Conservation (phyloP, 2,888 invertebrate genomes). For the Drosophila helvetica region DNA sequence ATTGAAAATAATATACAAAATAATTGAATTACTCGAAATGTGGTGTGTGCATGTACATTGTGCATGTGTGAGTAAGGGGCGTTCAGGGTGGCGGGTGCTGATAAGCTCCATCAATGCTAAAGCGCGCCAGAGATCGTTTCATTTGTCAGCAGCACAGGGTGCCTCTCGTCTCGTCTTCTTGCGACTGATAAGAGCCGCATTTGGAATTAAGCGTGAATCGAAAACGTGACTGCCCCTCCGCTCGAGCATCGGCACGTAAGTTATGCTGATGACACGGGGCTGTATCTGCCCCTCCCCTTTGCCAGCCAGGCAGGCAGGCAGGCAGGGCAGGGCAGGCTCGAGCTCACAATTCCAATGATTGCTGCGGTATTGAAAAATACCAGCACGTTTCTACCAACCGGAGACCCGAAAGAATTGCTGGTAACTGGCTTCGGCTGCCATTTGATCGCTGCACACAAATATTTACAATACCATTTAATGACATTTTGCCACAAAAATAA, state of each 20-base stretch:
- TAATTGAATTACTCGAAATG: conserved; percentile 76
- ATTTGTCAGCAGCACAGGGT: neutral
- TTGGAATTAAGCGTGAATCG: conserved; percentile 57
- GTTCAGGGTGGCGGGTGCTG: conserved; percentile 43
- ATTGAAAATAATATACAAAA: conserved; percentile 77
- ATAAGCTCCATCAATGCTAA: conserved; percentile 45
- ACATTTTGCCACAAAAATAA: conserved; percentile 55
- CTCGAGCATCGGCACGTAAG: conserved; percentile 80
- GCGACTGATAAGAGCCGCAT: conserved; percentile 42
- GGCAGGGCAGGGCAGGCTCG: conserved; percentile 21
- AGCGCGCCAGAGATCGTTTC: conserved; percentile 5
- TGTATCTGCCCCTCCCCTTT: conserved; percentile 14
- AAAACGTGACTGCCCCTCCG: conserved; percentile 81
- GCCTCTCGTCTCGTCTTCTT: neutral
- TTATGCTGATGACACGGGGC: conserved; percentile 60
- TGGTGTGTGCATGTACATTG: conserved; percentile 17
- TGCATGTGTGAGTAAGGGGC: conserved; percentile 39
- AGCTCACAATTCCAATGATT: conserved; percentile 47
- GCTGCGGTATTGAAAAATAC: conserved; percentile 65
- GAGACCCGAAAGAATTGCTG: conserved; percentile 42
- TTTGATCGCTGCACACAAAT: conserved; percentile 68
- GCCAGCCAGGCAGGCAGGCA: conserved; percentile 38
- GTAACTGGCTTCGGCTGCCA: conserved; percentile 57
- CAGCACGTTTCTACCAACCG: conserved; percentile 70
- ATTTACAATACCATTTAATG: conserved; percentile 61